These are phyloP conservation scores for Falco novaeseelandiae DNA, from an alignment of 2,797 vertebrate genomes.

Conservation along the genomic window DNA sequence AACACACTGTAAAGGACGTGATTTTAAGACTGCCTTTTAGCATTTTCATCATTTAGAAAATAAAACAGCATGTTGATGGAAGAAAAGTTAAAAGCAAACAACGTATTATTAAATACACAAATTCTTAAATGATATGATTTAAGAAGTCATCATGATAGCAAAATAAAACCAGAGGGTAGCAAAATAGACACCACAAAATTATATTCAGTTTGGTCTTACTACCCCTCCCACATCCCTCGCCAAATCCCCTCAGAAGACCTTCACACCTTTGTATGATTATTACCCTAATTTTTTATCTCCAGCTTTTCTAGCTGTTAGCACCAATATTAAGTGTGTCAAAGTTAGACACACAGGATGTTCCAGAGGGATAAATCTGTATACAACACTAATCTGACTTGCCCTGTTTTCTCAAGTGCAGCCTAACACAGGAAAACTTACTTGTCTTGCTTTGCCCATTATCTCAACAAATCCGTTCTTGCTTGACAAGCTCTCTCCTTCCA, in stretches of 20 bases:
- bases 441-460: background rate
- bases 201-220: background rate
- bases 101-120: background rate
- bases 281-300: background rate
- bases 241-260: background rate
- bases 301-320: background rate
- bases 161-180: background rate
- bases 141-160: background rate
- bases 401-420: background rate
- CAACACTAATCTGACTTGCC: background rate
- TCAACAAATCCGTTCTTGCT: background rate
- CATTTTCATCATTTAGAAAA: background rate
- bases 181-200: background rate
- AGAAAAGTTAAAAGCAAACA: background rate
- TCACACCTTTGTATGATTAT: background rate
- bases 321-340: background rate
- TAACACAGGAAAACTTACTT: background rate
- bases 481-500: background rate
- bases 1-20: background rate
- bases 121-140: background rate
- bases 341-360: background rate
- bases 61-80: background rate
- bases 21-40: background rate
- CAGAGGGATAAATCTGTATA: background rate
- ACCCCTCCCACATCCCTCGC: accelerated